Evolutionary conservation across 2,888 invertebrate species (phyloP), one percentile per base, ranked within the genome.

Genomic region (Caenorhabditis sp.): DNA sequence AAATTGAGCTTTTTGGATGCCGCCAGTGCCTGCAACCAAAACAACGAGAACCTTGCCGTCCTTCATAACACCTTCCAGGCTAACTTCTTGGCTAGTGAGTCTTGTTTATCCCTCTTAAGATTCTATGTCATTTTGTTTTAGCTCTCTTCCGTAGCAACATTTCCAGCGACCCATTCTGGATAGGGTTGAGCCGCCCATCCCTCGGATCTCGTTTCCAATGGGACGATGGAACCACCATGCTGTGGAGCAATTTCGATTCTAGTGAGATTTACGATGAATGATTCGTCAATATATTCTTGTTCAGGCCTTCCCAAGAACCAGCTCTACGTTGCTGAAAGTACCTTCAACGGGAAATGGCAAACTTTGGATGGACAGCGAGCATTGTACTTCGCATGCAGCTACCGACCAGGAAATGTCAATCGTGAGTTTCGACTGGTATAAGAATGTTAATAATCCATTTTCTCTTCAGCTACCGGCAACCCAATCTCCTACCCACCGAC

Each of bases 171-270:
- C n/a, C 16, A 0, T 77, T 66, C 49, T 77, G 69, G 68, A 77
- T 77, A 24, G 80, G 80, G 8, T 68, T 80, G 66, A 66, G 66
- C 44, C 80, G 80, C 19, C 16, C 58, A 0, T 14, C 80, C 2
- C 24, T 16, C 19, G 24, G 51, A 10, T 73, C 80, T 0, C 28
- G 73, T 3, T 80, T 73, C 66, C 41, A 58, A 35, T 80, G 80
- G 80, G 73, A 73, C n/a, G 80, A 80, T 38, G 80, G 80, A 73
- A 80, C 66, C 31, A n/a, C 49, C 12, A 73, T 80, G 80, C 19
- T 54, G 28, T 80, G 80, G 80, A 68, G 68, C 28, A 76, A 76
- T 51, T 76, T 76, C 51, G 76, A 76, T 61, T 26, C 22, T 2
- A 75, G 75, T 74, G n/a, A 16, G 64, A 19, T 22, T n/a, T 0